Percentiles rank a stretch among this genome's conserved stretches.
These are phyloP conservation scores for Pyrocoelia pectoralis DNA, from an alignment of 2,888 invertebrate genomes.

Conservation along the genomic window DNA sequence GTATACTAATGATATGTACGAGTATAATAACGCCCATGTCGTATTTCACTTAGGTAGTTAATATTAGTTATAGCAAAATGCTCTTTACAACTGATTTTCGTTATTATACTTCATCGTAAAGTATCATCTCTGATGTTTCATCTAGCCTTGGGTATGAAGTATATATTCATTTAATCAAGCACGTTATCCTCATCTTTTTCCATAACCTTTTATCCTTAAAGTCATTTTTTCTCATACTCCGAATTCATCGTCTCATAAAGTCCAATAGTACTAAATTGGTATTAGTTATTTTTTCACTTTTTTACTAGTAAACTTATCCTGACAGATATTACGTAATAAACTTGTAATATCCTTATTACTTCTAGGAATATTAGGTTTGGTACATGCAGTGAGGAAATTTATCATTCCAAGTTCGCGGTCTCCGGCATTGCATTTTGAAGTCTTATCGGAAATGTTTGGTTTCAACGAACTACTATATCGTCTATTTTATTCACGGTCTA, in stretches of 20 bases:
- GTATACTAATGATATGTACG: too few species aligned
- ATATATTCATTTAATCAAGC: constrained; percentile 1
- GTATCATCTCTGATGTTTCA: not conserved
- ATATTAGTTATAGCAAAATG: not conserved
- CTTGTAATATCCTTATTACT: not conserved
- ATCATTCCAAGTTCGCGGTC: not conserved
- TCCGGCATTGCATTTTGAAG: too few species aligned
- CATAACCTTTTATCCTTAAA: constrained; percentile 8
- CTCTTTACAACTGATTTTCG: not conserved
- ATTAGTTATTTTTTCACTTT: constrained; percentile 1
- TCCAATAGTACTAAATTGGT: constrained; percentile 4
- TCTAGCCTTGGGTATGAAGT: not conserved
- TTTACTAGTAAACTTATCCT: not conserved
- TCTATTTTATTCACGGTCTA: too few species aligned
- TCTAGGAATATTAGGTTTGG: not conserved
- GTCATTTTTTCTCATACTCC: constrained; percentile 2
- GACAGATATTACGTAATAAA: not conserved
- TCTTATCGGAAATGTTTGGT: too few species aligned
- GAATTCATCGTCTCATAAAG: constrained; percentile 12
- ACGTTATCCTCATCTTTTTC: constrained; percentile 9
- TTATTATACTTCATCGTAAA: not conserved
- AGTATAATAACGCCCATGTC: too few species aligned
- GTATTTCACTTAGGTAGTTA: too few species aligned
- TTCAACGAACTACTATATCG: too few species aligned
- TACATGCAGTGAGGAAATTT: not conserved